Evolutionary conservation across 2,113 vertebrate genomes (phyloP).

Genomic region (Perca schrenkii): DNA sequence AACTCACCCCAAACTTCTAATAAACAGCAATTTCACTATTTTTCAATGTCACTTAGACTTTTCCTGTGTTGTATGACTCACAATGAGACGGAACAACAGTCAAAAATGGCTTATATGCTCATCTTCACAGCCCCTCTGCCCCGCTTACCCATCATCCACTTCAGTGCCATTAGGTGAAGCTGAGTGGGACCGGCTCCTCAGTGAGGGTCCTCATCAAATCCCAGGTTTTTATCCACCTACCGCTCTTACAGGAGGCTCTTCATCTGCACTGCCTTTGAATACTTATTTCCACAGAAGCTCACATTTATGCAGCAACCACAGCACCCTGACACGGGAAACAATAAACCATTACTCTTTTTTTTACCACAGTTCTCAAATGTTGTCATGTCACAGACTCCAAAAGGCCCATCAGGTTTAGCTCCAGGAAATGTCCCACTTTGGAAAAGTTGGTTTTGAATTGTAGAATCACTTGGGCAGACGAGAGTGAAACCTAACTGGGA

Average conservation of each 20-base stretch:
- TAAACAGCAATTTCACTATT: not conserved
- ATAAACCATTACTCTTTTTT: slow-evolving; percentile 25
- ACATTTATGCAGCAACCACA: slow-evolving; percentile 24
- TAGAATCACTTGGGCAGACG: not conserved
- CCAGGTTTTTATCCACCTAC: slow-evolving; percentile 62
- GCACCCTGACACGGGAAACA: slow-evolving; percentile 27
- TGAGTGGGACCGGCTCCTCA: slow-evolving; percentile 56
- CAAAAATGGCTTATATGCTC: slow-evolving; percentile 40
- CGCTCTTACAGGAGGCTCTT: slow-evolving; percentile 53
- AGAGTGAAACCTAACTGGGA: slow-evolving; percentile 6
- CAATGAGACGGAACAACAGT: not conserved
- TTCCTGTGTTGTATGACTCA: slow-evolving; percentile 24
- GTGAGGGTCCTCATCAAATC: slow-evolving; percentile 59
- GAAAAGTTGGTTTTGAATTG: slow-evolving; percentile 21
- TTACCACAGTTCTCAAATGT: slow-evolving; percentile 24
- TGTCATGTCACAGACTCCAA: slow-evolving; percentile 18
- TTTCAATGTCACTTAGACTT: slow-evolving; percentile 21
- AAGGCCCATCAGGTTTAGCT: slow-evolving; percentile 22
- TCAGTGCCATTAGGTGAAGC: slow-evolving; percentile 68
- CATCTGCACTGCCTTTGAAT: slow-evolving; percentile 45
- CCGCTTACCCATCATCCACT: slow-evolving; percentile 66
- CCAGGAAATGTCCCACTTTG: slow-evolving; percentile 29
- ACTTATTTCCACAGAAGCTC: slow-evolving; percentile 29
- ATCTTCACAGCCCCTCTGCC: slow-evolving; percentile 54
- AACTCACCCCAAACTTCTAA: not conserved